Evolutionary conservation across 1,140 invertebrate genomes (phyloP).

Genomic region (Drosophila persimilis): DNA sequence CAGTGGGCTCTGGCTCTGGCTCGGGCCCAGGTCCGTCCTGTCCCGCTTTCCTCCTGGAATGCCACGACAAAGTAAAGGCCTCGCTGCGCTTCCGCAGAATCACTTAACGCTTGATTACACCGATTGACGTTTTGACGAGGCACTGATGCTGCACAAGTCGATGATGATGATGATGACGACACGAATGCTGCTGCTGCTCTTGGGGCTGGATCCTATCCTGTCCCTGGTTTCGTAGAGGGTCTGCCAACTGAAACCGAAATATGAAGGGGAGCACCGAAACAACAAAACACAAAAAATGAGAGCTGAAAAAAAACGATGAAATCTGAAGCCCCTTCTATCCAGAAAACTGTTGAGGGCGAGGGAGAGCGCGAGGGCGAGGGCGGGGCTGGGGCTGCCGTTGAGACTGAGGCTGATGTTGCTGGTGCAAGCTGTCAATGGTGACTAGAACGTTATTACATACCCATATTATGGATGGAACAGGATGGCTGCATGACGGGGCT

Average conservation of each 20-base stretch:
- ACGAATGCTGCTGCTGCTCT: slow-evolving; percentile 16
- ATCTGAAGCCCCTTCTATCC: slow-evolving; percentile 7
- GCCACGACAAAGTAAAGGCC: slow-evolving; percentile 37
- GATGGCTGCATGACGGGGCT: slow-evolving; percentile 2
- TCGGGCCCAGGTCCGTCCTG: neutral
- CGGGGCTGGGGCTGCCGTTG: slow-evolving; percentile 5
- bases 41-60: slow-evolving; percentile 3
- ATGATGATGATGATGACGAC: slow-evolving; percentile 63
- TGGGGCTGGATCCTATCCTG: slow-evolving; percentile 18
- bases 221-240: slow-evolving; percentile 4
- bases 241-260: slow-evolving; percentile 46
- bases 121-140: slow-evolving; percentile 82
- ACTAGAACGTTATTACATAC: slow-evolving; percentile 60
- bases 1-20: neutral
- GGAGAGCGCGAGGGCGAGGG: slow-evolving; percentile 20
- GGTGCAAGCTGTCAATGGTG: slow-evolving; percentile 46
- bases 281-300: slow-evolving; percentile 8
- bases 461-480: slow-evolving; percentile 26
- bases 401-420: slow-evolving; percentile 23
- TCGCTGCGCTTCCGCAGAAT: slow-evolving; percentile 78
- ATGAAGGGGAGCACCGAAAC: slow-evolving; percentile 20
- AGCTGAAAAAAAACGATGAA: slow-evolving; percentile 4
- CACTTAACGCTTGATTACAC: slow-evolving; percentile 82
- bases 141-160: slow-evolving; percentile 79
- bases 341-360: slow-evolving; percentile 73